A percentile compares a stretch with the other conserved stretches of the same genome.
phyloP scores from a whole-genome alignment of 1,140 invertebrate species.

The Drosophila parabipectinata region DNA sequence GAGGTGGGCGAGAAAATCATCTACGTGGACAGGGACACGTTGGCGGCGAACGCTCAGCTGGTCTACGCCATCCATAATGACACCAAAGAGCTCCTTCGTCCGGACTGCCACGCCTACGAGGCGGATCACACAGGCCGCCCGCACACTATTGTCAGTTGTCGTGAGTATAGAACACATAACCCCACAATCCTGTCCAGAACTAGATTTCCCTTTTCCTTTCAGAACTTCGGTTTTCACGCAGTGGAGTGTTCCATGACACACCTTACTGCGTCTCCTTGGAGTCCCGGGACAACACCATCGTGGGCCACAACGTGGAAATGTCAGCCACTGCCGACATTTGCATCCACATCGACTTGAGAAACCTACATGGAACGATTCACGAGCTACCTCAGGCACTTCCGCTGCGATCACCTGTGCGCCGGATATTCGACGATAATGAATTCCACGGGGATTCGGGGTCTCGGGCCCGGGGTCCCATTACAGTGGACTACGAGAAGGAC shows the following conservation, averaged over 20 bases:
- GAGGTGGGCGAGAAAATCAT: constrained; percentile 75
- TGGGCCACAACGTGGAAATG: constrained; percentile 18
- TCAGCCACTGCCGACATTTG: constrained; percentile 69
- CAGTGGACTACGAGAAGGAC: constrained; percentile 72
- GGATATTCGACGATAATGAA: constrained; percentile 51
- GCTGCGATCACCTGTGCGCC: constrained; percentile 51
- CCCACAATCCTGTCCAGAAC: neutral
- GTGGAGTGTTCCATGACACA: constrained; percentile 57
- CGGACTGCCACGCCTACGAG: constrained; percentile 76
- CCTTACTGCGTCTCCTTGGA: constrained; percentile 70
- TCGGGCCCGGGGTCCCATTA: neutral
- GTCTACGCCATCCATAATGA: constrained; percentile 74
- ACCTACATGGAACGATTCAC: constrained; percentile 63
- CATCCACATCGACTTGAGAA: constrained; percentile 53
- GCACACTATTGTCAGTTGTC: constrained; percentile 77
- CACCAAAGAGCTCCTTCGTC: constrained; percentile 47
- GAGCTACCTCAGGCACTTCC: constrained; percentile 54
- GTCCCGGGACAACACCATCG: constrained; percentile 67
- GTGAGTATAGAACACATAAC: constrained; percentile 48
- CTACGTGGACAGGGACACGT: constrained; percentile 77
- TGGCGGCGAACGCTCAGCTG: constrained; percentile 66
- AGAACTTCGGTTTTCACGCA: constrained; percentile 70
- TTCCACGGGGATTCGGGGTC: constrained; percentile 13
- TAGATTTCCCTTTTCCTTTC: neutral
- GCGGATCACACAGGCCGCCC: constrained; percentile 77